Conservation (phyloP, 2,888 invertebrate genomes). For the Amiota mariae region DNA sequence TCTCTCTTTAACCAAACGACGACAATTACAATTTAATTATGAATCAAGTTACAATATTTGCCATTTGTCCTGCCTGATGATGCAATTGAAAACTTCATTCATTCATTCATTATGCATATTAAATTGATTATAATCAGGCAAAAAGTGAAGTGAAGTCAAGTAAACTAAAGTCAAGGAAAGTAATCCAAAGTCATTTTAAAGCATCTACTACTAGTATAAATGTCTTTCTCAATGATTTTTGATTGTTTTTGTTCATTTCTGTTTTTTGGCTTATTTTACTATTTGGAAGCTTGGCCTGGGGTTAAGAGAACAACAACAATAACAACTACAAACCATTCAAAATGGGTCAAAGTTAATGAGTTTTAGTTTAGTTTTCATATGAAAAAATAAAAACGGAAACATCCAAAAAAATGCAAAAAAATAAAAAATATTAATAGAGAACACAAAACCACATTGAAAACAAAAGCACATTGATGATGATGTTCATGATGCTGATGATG, state of each 20-base stretch:
- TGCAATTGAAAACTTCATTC: not conserved
- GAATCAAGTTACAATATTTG: no score
- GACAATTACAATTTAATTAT: no score
- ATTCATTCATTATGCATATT: not conserved
- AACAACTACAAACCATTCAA: slow-evolving; percentile 27
- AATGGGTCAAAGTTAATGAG: slow-evolving; percentile 53
- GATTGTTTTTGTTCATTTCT: no score
- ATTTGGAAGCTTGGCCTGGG: no score
- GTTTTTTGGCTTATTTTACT: no score
- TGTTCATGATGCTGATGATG: not conserved
- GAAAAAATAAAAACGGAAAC: slow-evolving; percentile 30
- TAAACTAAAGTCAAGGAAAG: no score
- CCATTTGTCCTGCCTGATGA: not conserved
- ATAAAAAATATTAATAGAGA: no score
- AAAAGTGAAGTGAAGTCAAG: not conserved
- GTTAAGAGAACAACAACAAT: not conserved
- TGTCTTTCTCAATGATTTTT: no score
- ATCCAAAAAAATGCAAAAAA: slow-evolving; percentile 27
- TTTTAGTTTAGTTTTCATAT: slow-evolving; percentile 36
- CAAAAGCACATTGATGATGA: slow-evolving; percentile 10
- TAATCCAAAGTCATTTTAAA: no score
- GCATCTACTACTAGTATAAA: no score
- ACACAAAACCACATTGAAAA: slow-evolving; percentile 19
- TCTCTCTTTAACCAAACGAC: no score
- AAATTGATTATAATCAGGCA: slow-evolving; percentile 11